phyloP scores from a whole-genome alignment of 2,797 vertebrate species.

The Australoheros facetus region DNA sequence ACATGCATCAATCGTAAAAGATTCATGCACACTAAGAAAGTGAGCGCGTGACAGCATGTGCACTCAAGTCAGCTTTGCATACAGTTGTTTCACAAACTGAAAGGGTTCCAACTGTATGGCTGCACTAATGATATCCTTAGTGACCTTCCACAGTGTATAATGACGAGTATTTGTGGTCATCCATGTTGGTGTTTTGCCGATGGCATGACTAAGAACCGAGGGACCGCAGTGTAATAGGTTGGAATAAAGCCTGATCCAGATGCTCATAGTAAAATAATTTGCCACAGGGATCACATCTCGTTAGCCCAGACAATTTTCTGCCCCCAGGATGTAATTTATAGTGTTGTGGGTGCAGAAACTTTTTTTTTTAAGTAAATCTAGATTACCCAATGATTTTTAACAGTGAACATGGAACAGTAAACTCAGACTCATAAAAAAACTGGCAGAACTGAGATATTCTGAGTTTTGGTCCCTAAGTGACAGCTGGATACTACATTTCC shows the following conservation, averaged over 20 bases:
- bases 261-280: constrained; percentile 56
- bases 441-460: background rate
- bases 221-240: constrained; percentile 45
- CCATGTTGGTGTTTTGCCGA: constrained; percentile 36
- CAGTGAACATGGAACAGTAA: background rate
- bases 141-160: constrained; percentile 53
- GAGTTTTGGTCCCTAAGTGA: background rate
- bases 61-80: background rate
- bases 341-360: background rate
- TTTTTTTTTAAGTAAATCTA: constrained; percentile 4
- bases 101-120: constrained; percentile 50
- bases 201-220: constrained; percentile 32
- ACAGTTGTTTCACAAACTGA: constrained; percentile 33
- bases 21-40: background rate
- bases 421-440: background rate
- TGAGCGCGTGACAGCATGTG: constrained; percentile 9
- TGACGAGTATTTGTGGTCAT: constrained; percentile 47
- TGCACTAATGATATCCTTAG: constrained; percentile 50
- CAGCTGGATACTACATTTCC: background rate
- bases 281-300: constrained; percentile 31
- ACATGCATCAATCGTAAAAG: constrained; percentile 23
- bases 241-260: constrained; percentile 43
- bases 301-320: constrained; percentile 22
- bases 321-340: constrained; percentile 30
- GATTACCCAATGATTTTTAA: constrained; percentile 26